phyloP scores from a whole-genome alignment of 2,888 invertebrate species.

The Leuctra nigra region DNA sequence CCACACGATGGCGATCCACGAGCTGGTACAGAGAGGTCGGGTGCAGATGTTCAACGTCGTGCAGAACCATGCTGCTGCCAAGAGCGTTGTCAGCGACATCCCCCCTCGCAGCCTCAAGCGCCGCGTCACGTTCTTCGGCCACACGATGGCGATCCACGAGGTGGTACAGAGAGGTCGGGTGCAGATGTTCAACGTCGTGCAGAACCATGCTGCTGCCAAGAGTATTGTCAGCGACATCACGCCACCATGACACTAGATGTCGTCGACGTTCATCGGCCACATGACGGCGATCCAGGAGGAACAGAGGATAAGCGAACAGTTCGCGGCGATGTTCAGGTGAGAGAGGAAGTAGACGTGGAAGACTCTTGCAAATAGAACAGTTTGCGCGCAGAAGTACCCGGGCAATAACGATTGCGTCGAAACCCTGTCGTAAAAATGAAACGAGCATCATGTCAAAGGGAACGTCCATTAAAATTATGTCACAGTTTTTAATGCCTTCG shows the following conservation, averaged over 20 bases:
- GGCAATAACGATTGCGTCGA: too few species aligned
- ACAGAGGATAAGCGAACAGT: slow-evolving; percentile 81
- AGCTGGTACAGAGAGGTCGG: too few species aligned
- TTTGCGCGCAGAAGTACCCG: too few species aligned
- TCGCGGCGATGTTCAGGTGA: slow-evolving; percentile 90
- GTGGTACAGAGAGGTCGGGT: too few species aligned
- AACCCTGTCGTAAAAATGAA: too few species aligned
- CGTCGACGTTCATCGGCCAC: slow-evolving; percentile 83
- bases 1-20: slow-evolving; percentile 81
- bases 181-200: slow-evolving; percentile 74
- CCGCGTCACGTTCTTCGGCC: slow-evolving; percentile 85
- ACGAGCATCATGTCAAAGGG: too few species aligned
- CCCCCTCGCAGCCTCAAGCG: slow-evolving; percentile 62
- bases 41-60: slow-evolving; percentile 74
- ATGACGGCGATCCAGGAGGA: slow-evolving; percentile 83
- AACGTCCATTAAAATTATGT: too few species aligned
- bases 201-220: slow-evolving; percentile 78
- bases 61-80: slow-evolving; percentile 77
- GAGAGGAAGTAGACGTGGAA: too few species aligned
- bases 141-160: slow-evolving; percentile 82
- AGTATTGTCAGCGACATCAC: slow-evolving; percentile 77
- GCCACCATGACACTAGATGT: slow-evolving; percentile 61
- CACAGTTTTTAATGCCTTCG: too few species aligned
- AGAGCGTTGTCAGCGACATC: slow-evolving; percentile 75
- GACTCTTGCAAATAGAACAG: too few species aligned